A percentile compares a stretch with the other conserved stretches of the same genome.
These are phyloP conservation scores for Cardiocondyla obscurior DNA, from an alignment of 1,140 invertebrate species.

Conservation along the genomic window DNA sequence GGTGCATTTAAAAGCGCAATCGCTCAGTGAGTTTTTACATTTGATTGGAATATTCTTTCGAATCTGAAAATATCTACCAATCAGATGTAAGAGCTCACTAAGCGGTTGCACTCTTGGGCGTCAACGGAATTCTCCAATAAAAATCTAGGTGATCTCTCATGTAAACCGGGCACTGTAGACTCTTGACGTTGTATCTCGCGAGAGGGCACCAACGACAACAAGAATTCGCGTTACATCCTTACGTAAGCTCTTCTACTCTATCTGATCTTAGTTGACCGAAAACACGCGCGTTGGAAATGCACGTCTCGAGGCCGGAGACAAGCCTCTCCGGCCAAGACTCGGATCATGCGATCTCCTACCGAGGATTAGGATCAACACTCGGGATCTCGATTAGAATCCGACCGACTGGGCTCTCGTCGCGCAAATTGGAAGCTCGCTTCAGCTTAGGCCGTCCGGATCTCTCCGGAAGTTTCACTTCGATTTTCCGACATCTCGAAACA, in stretches of 20 bases:
- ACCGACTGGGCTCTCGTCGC: neutral
- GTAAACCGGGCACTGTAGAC: neutral
- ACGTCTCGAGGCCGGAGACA: slow-evolving; percentile 18
- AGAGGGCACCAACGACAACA: slow-evolving; percentile 1
- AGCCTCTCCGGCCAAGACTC: slow-evolving; percentile 14
- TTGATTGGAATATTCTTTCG: too few relatives aligned
- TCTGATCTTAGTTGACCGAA: slow-evolving; percentile 43
- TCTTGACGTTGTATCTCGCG: neutral
- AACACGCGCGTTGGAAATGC: slow-evolving; percentile 32
- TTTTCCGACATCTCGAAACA: neutral
- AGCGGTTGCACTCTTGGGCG: too few relatives aligned
- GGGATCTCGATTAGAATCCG: neutral
- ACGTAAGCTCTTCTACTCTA: slow-evolving; percentile 30
- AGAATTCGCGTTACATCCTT: slow-evolving; percentile 9
- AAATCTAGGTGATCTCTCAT: neutral
- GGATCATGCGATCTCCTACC: slow-evolving; percentile 29
- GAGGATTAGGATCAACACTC: neutral
- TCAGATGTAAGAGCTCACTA: too few relatives aligned
- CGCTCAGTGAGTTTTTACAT: too few relatives aligned
- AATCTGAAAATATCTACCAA: too few relatives aligned
- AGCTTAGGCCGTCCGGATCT: neutral
- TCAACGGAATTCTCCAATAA: neutral
- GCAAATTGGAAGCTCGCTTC: neutral
- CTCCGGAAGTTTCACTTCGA: neutral
- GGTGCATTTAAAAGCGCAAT: too few relatives aligned